A percentile compares a stretch with the other conserved stretches of the same genome.
Evolutionary conservation across 2,888 invertebrate genomes (phyloP).

Genomic region (Chrysomela aeneicollis): DNA sequence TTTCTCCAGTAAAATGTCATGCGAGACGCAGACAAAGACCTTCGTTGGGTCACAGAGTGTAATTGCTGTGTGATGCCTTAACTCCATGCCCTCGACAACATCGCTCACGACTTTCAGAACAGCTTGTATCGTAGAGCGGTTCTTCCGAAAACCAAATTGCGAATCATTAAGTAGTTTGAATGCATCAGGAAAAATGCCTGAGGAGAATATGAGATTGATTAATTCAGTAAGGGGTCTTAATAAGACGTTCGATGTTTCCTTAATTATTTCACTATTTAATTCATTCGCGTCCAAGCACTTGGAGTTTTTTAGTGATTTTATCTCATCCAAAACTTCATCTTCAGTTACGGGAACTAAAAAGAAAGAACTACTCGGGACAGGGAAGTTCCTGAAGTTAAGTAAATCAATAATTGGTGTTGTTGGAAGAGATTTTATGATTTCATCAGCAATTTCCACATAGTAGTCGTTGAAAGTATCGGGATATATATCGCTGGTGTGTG

Average conservation of each 20-base stretch:
- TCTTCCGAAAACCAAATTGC: slow-evolving; percentile 8
- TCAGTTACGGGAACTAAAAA: slow-evolving; percentile 8
- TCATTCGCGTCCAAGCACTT: background rate
- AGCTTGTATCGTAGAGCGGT: background rate
- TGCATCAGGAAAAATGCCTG: background rate
- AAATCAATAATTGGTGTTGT: background rate
- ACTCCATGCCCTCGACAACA: background rate
- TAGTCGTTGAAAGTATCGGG: slow-evolving; percentile 2
- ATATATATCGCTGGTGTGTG: background rate
- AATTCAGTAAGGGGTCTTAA: slow-evolving; percentile 2
- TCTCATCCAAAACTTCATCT: slow-evolving; percentile 6
- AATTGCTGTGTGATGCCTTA: slow-evolving; percentile 1
- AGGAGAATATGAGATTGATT: background rate
- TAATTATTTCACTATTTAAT: slow-evolving; percentile 1
- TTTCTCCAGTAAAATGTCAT: slow-evolving; percentile 8
- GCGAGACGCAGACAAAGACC: background rate
- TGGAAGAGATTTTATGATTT: slow-evolving; percentile 8
- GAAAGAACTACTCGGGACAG: slow-evolving; percentile 9
- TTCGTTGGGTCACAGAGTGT: slow-evolving; percentile 7
- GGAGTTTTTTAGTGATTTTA: background rate
- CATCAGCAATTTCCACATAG: slow-evolving; percentile 3
- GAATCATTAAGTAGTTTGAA: slow-evolving; percentile 1
- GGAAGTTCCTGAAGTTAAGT: slow-evolving; percentile 9
- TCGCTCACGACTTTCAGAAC: slow-evolving; percentile 2
- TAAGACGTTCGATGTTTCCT: slow-evolving; percentile 6